Base-by-base conservation (phyloP, 2,113 vertebrate species). In the Aleadryas rufinucha region DNA sequence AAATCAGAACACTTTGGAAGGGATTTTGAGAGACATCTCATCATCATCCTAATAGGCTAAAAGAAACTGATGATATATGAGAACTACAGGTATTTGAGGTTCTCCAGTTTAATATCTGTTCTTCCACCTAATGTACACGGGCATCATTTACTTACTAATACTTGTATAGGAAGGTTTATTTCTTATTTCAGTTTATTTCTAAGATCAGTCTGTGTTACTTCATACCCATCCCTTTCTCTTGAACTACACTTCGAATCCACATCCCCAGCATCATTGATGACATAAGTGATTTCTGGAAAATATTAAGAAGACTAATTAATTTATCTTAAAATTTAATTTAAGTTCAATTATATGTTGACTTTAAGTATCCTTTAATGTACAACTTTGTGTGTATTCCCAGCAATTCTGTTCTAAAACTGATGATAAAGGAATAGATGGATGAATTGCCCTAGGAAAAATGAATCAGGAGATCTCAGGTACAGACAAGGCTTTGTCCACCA, bases 1-100 rank as follows among this genome's bases (percentile, higher is more conserved):
- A 91, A 95, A 92, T 49, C 78, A 84, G 85, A 96, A 82, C 53
- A 59, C 76, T 87, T 71, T 86, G 53, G 90, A 93, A 93, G 84
- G 68, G 79, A 90, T 97, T 97, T 97, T 71, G 60, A 78, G 87
- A 91, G 56, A 68, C 49, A 69, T 88, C 56, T 41, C 90, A 71
- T 79, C 61, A 84, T 96, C 95, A 96, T 96, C 68, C 60, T 94
- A 57, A 79, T 33, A 79, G 60, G 53, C 54, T 83, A 59, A 63
- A 70, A 95, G 84, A 47, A 86, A 49, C 63, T 80, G 53, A 53
- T 82, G 41, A 35, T 78, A 5, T 65, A 84, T 90, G 56, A 75
- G 45, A 79, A 61, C 68, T 83, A 28, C 47, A 52, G 42, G 11
- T 77, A 42, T 80, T 70, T 83, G n/a, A 87, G 56, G 42, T 71